phyloP scores from a whole-genome alignment of 1,140 invertebrate genomes.

The Medauroidea extradentata region DNA sequence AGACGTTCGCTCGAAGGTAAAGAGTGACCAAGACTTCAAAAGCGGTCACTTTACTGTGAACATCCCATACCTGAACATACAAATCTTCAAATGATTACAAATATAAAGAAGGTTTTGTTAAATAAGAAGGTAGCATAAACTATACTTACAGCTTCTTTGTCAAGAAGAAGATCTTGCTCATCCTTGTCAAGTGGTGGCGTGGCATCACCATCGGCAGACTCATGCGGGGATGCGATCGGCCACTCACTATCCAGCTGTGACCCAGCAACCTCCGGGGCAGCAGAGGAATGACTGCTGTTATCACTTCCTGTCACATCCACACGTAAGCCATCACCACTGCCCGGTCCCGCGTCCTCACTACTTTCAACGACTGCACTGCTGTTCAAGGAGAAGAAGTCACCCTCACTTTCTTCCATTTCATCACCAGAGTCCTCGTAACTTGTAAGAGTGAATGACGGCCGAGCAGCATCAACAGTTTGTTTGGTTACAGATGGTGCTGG shows the following conservation, averaged over 20 bases:
- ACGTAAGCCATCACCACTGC: conserved; percentile 30
- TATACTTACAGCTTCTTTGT: conserved; percentile 47
- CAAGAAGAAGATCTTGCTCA: conserved; percentile 36
- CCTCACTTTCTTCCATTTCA: conserved; percentile 43
- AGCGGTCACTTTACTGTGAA: too few species aligned
- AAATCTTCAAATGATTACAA: too few species aligned
- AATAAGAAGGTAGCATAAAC: too few species aligned
- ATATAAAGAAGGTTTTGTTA: too few species aligned
- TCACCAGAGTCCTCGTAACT: conserved; percentile 45
- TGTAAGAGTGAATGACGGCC: conserved; percentile 13
- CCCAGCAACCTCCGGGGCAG: background rate
- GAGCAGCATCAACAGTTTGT: conserved; percentile 13
- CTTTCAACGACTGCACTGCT: background rate
- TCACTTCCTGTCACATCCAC: conserved; percentile 11
- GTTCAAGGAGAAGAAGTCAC: conserved; percentile 31
- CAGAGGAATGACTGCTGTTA: background rate
- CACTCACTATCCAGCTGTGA: background rate
- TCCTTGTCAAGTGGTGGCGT: background rate
- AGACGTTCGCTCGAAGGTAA: too few species aligned
- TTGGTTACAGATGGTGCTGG: conserved; percentile 8
- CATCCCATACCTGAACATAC: too few species aligned
- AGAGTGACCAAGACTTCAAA: too few species aligned
- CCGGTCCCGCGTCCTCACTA: background rate
- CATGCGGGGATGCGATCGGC: background rate
- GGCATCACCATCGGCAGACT: conserved; percentile 36